phyloP scores from a whole-genome alignment of 2,797 vertebrate species.

The Amniataba percoides region DNA sequence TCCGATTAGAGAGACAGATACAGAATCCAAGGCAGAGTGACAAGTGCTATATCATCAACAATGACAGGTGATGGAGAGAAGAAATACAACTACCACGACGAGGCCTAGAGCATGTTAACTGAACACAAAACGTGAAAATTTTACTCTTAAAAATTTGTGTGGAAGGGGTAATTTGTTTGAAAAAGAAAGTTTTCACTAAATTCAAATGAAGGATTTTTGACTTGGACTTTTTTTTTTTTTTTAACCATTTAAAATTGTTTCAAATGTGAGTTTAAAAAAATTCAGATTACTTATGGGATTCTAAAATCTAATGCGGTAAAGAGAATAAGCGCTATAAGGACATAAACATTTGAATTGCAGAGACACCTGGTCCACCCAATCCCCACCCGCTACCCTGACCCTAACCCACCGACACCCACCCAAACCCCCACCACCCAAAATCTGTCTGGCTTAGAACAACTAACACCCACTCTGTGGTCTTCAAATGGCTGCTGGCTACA shows the following conservation, averaged over 20 bases:
- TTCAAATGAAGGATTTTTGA: slow-evolving; percentile 53
- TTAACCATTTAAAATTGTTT: slow-evolving; percentile 47
- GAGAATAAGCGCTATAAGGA: slow-evolving; percentile 70
- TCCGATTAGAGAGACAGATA: slow-evolving; percentile 97
- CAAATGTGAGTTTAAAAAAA: slow-evolving; percentile 55
- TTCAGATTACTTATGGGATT: slow-evolving; percentile 62
- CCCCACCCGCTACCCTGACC: slow-evolving; percentile 49
- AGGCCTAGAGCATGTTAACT: slow-evolving; percentile 86
- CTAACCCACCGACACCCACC: slow-evolving; percentile 39
- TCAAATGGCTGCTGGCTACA: slow-evolving; percentile 75
- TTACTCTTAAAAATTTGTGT: slow-evolving; percentile 59
- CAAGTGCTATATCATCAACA: slow-evolving; percentile 97
- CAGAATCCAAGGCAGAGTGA: slow-evolving; percentile 96
- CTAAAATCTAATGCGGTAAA: slow-evolving; percentile 65
- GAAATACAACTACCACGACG: slow-evolving; percentile 69
- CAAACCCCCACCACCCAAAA: slow-evolving; percentile 43
- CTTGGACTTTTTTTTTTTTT: too few species aligned
- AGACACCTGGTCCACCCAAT: slow-evolving; percentile 66
- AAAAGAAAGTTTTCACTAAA: slow-evolving; percentile 12
- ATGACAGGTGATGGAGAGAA: slow-evolving; percentile 88
- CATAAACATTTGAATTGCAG: slow-evolving; percentile 74
- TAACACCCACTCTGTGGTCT: slow-evolving; percentile 72
- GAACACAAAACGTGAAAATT: slow-evolving; percentile 72
- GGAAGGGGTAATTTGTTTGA: slow-evolving; percentile 12
- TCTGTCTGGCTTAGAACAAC: slow-evolving; percentile 67